phyloP scores from a whole-genome alignment of 2,113 vertebrate species.

The Cervus canadensis region DNA sequence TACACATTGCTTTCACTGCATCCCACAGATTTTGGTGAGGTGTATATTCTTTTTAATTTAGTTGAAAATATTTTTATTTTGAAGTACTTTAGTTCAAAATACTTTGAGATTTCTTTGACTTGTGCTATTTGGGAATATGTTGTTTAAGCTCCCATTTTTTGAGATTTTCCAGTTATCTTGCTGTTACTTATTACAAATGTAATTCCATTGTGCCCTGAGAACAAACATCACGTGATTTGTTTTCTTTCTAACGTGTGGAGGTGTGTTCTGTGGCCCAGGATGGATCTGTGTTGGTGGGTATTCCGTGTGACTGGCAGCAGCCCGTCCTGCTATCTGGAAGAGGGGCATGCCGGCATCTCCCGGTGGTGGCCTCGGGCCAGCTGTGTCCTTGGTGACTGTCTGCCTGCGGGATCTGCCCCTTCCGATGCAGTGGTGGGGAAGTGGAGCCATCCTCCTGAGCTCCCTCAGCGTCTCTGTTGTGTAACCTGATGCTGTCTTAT shows the following conservation, averaged over 20 bases:
- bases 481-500: too few species aligned
- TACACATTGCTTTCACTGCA: not conserved
- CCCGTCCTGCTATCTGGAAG: fast-evolving
- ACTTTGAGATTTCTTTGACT: not conserved
- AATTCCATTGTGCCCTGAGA: not conserved
- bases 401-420: not conserved
- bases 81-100: not conserved
- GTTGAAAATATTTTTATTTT: not conserved
- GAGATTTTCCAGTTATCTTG: not conserved
- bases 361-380: fast-evolving
- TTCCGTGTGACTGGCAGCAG: not conserved
- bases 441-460: not conserved
- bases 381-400: not conserved
- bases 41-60: not conserved
- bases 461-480: not conserved
- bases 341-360: fast-evolving
- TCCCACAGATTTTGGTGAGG: not conserved
- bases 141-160: not conserved
- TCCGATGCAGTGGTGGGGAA: fast-evolving
- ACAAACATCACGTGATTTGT: not conserved
- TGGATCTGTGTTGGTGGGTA: not conserved
- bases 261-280: not conserved
- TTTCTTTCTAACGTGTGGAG: not conserved
- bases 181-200: not conserved
- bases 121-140: not conserved